Evolutionary conservation across 2,797 vertebrate genomes (phyloP), one percentile per base, ranked within the genome.

Genomic region (Sebastes taczanowskii): DNA sequence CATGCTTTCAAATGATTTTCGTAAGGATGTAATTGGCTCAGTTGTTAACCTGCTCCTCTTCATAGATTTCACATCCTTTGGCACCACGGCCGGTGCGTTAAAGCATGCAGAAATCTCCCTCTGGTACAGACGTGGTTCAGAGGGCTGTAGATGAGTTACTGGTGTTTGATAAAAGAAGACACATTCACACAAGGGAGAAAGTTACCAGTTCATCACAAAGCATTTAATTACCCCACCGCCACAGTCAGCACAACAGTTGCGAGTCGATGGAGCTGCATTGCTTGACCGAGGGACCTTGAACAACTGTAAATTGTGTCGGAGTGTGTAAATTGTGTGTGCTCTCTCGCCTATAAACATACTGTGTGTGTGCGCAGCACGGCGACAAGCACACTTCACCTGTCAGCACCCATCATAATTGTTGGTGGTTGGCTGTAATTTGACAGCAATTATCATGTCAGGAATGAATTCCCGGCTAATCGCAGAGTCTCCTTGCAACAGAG

Each of bases 351-450:
- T 55, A 62, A 71, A 73, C 53, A 61, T 25, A 20, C 16, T n/a
- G 20, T 20, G 30, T 18, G 30, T 18, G 32, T 30, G 9, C 10
- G 59, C 14, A 11, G 42, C 2, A 5, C 0, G 67, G 20, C 64
- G 52, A 79, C 20, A 42, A 64, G 66, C 73, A 23, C 82, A 68
- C 76, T 84, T 89, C 71, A 91, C 82, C 89, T 91, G 89, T 93
- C 90, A 82, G 77, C 82, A 35, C 84, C 87, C 79, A 55, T 89
- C 81, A 72, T 88, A 86, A 89, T 91, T 88, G 85, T 90, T 86
- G 80, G 82, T 55, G 67, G 72, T 80, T 66, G 80, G 84, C 87
- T 94, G 85, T 93, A 93, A 94, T 95, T 93, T 92, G 89, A 91
- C 90, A 89, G 87, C 87, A 86, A 91, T 93, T 89, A 92, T 91